A percentile compares a stretch with the other conserved stretches of the same genome.
phyloP scores from a whole-genome alignment of 2,113 vertebrate species.

The Heloderma charlesbogerti region DNA sequence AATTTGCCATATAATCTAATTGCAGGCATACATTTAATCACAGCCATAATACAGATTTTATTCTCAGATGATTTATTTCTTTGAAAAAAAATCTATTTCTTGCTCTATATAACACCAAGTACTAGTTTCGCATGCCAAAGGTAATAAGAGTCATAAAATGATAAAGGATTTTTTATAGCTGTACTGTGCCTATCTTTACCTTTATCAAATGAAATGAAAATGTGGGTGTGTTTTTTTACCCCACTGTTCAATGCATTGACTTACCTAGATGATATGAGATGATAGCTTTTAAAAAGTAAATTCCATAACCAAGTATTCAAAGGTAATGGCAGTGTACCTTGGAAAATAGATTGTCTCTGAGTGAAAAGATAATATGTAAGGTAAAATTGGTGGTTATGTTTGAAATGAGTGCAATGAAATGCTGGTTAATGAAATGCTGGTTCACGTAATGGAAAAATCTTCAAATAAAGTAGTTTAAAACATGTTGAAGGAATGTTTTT shows the following conservation, averaged over 20 bases:
- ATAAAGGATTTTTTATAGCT: not conserved
- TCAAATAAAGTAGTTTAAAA: not conserved
- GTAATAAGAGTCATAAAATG: not conserved
- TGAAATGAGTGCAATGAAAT: not conserved
- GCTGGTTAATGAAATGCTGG: not conserved
- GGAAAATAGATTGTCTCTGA: not conserved
- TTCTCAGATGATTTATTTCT: not conserved
- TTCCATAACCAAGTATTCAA: not conserved
- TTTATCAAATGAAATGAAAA: not conserved
- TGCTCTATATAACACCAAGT: not conserved
- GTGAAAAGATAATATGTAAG: too few species aligned
- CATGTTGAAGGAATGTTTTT: not conserved
- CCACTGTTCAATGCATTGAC: not conserved
- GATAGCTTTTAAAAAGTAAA: not conserved
- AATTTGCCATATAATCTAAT: constrained; percentile 16
- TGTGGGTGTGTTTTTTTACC: not conserved
- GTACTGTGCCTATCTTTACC: not conserved
- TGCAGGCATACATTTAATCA: not conserved
- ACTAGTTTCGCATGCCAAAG: not conserved
- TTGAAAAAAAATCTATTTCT: not conserved
- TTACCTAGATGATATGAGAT: not conserved
- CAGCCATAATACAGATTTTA: not conserved
- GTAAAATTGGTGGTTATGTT: not conserved
- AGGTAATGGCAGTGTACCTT: not conserved
- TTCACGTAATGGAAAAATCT: not conserved